Percentiles rank a stretch among this genome's conserved stretches.
Conservation (phyloP, 2,888 invertebrate genomes). For the Poecilus cupreus region DNA sequence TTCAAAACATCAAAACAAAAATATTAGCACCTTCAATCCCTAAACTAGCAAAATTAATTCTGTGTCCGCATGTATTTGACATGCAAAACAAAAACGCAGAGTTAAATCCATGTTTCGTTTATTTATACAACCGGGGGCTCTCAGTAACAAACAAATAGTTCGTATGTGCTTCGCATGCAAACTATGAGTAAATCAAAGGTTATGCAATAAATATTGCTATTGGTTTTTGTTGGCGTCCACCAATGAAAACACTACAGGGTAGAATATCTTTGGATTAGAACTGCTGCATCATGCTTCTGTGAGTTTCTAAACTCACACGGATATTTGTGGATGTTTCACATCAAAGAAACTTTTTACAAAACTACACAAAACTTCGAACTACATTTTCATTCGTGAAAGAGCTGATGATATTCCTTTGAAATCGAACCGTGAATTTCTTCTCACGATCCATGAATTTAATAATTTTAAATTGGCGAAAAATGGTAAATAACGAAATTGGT, state of each 20-base stretch:
- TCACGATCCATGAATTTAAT: not conserved
- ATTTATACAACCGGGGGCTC: not conserved
- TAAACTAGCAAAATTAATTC: too few relatives aligned
- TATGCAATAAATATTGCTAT: not conserved
- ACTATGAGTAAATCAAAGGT: not conserved
- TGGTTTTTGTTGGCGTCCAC: not conserved
- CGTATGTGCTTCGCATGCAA: not conserved
- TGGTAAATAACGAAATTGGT: not conserved
- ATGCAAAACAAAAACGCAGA: not conserved
- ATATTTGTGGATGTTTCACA: not conserved
- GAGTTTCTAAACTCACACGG: not conserved
- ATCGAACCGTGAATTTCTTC: not conserved
- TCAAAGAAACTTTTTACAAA: not conserved
- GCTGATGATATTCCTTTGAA: not conserved
- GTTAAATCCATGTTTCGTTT: not conserved
- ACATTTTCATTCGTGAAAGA: not conserved
- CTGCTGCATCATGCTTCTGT: not conserved
- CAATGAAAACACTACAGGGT: not conserved
- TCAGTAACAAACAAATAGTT: not conserved
- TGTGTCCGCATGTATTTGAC: too few relatives aligned
- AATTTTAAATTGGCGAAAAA: not conserved
- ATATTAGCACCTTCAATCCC: too few relatives aligned
- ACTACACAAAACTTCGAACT: not conserved
- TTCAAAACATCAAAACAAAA: too few relatives aligned
- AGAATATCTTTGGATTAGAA: not conserved